Conservation (phyloP, 92 coral and sea anemone species). For the Isaurus tuberculatus region DNA sequence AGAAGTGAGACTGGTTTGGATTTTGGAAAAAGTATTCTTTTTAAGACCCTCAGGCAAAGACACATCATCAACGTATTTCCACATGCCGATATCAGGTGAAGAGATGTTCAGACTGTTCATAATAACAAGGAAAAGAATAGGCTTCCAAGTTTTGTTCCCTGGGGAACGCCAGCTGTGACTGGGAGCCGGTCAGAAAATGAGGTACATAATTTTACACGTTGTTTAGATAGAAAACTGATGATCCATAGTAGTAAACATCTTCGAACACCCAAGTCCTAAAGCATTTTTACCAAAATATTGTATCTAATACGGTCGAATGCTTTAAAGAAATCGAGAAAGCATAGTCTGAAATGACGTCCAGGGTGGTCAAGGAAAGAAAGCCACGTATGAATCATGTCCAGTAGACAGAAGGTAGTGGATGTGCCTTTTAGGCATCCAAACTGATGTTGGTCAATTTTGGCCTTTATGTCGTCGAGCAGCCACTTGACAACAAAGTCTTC, state of each 20-base stretch:
- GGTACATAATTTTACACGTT: constrained; percentile 30
- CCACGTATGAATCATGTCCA: constrained; percentile 65
- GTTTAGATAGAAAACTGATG: constrained; percentile 44
- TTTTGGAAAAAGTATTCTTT: constrained; percentile 24
- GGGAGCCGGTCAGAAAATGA: constrained; percentile 48
- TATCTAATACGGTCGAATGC: constrained; percentile 54
- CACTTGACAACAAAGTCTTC: constrained; percentile 49
- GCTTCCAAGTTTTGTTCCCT: constrained; percentile 26
- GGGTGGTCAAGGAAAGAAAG: constrained; percentile 48
- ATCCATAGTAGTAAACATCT: constrained; percentile 48
- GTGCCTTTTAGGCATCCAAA: constrained; percentile 48
- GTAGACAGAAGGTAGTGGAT: constrained; percentile 33
- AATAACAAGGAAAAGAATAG: constrained; percentile 37
- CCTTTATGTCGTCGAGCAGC: constrained; percentile 32
- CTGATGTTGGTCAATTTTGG: constrained; percentile 46
- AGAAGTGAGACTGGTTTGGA: constrained; percentile 36
- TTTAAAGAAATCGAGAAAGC: constrained; percentile 50
- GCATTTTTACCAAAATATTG: constrained; percentile 43
- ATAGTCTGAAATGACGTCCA: constrained; percentile 40
- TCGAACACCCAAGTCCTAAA: constrained; percentile 34
- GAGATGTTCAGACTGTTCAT: constrained; percentile 41
- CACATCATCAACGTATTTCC: constrained; percentile 54
- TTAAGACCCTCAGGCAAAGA: constrained; percentile 36
- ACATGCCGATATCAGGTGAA: constrained; percentile 7
- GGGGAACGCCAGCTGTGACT: constrained; percentile 58